Base-by-base conservation (phyloP, 2,797 vertebrate species). In the Tenualosa ilisha region DNA sequence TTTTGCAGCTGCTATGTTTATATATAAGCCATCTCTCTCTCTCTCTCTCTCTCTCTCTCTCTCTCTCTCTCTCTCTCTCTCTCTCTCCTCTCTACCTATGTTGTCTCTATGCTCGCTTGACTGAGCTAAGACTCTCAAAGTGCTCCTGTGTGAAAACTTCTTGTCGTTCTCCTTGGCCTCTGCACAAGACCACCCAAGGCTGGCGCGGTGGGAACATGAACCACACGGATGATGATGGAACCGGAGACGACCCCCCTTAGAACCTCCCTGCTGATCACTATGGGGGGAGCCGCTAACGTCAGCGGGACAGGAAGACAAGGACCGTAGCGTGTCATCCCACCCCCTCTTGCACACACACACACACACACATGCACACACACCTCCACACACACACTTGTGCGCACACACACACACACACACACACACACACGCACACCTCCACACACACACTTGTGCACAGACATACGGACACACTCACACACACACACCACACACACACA, bases 141-240 rank as follows among this genome's bases (percentile, higher is more conserved):
- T 83, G 59, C 26, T 83, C 51, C 46, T 85, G 49, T 81, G 86
- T 85, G 87, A 81, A 86, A 89, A 88, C 50, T 13, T 79, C 40
- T 79, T 0, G 0, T 40, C 17, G 40, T 46, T 79, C 72, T 79
- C 37, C 40, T 79, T 79, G 72, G 40, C 72, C 72, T 37, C 37
- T 17, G 17, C 13, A 22, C 40, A 43, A 17, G 40, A 17, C 40
- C 20, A 22, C 40, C 5, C 50, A 7, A 51, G 6, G 72, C 40
- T 46, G 72, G 17, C 40, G 17, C 6, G 72, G 17, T 79, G 72
- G 17, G 72, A 79, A 46, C 15, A 40, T 75, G 59, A 63, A 43
- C 72, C 72, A 6, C 15, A 12, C 43, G 50, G 46, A 20, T 81
- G 43, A 79, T 40, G 72, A 20, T 17, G 7, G 40, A 79, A 46